Base-by-base conservation (phyloP, 2,888 invertebrate species). In the Elegia similella region DNA sequence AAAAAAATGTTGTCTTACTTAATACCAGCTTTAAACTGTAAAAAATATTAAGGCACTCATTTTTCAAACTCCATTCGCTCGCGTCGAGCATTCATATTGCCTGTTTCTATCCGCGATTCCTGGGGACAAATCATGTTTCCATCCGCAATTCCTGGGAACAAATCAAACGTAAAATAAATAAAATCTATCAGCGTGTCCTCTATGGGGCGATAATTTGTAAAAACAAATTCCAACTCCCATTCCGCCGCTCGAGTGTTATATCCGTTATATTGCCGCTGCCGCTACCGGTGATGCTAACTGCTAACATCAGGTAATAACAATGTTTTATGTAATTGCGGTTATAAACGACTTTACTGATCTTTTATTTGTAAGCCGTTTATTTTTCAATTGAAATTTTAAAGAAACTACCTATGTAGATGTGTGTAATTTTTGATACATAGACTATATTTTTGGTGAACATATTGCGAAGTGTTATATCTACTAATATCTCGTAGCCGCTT, bases 91-190 rank as follows among this genome's bases (percentile, higher is more conserved):
- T 60, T 59, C 50, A 60, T 57, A 46, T 13, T 15, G 23, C 16
- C 8, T 52, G 30, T 23, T 3, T 23, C 23, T 5, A 23, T 23
- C 23, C 23, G 23, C 23, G 5, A 23, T 23, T 23, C 23, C 23
- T 23, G 23, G 23, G 23, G 5, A 23, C 23, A 23, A 23, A 23
- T 23, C 23, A 23, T 23, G 23, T 23, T n/a, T 48, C 12, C 10
- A n/a, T n/a, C n/a, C 3, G 38, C 38, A 12, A 7, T 16, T 34
- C 12, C 50, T 17, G 43, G 53, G 38, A 48, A 57, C 55, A 53
- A 62, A 58, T 59, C 58, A 62, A 62, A 62, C 52, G 54, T 54
- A 59, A 55, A 59, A 59, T 52, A 59, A 59, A 58, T 60, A 50
- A 50, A 55, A 62, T 60, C 57, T 60, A 60, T 60, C 53, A 57